Base-by-base conservation (phyloP, 1,140 invertebrate species). In the Globodera rostochiensis region DNA sequence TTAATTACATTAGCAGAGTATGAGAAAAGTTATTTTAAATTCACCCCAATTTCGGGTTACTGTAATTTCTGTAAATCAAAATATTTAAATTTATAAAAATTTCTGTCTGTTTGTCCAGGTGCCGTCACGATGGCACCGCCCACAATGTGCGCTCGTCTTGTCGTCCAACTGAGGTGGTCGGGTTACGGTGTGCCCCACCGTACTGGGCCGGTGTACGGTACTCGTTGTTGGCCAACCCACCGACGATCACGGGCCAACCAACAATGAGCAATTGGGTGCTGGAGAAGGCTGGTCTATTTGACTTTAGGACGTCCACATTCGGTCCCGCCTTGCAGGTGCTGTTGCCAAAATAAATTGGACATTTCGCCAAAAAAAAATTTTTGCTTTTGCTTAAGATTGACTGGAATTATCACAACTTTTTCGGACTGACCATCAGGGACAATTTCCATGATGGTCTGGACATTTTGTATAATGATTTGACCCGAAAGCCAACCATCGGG, bases 191-290 rank as follows among this genome's bases (percentile, higher is more conserved):
- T 90, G 95, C 95, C 83, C 94, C 94, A 80, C 94, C 94, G 4
- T 94, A 94, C 64, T 98, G 96, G 96, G 95, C 95, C 21, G 96
- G 96, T 11, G 90, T 98, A 0, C 91, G 96, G 86, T 93, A 97
- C 79, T 95, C 95, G 74, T 94, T 95, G 74, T 91, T 96, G 7
- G 94, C 96, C 1, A 94, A 95, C 87, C 92, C 95, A 83, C 94
- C 94, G 69, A 94, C 94, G 85, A 90, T 97, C 5, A 95, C 96
- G 87, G 88, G 88, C 86, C 92, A 95, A 84, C 93, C 94, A 64
- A 94, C 95, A 85, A 90, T 98, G n/a, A 94, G 96, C 88, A 95
- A 93, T 86, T 92, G 96, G 6, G 94, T 94, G 7, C 93, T 98
- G 76, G 95, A 97, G 91, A 94, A 94, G 90, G 95, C 96, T 6